Percentiles rank a stretch among this genome's conserved stretches.
phyloP scores from a whole-genome alignment of 1,140 invertebrate species.

The Cecropterus lyciades region DNA sequence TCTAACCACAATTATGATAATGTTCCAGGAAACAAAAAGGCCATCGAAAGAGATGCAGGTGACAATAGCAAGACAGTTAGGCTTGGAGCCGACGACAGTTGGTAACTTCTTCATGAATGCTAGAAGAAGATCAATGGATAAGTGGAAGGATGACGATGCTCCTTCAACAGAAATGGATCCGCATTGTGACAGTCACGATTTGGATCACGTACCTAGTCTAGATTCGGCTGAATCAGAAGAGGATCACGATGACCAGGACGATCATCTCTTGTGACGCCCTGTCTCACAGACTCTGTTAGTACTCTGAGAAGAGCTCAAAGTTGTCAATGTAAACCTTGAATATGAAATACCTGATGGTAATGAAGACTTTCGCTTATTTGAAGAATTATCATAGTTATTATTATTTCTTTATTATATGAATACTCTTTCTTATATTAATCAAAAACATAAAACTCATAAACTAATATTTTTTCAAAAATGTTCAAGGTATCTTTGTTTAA shows the following conservation, averaged over 20 bases:
- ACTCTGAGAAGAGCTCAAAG: conserved; percentile 65
- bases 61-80: conserved; percentile 98
- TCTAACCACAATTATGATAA: conserved; percentile 21
- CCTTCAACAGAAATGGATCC: conserved; percentile 71
- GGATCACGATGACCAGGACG: conserved; percentile 76
- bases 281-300: conserved; percentile 69
- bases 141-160: conserved; percentile 96
- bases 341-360: conserved; percentile 13
- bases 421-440: too few relatives aligned
- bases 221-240: conserved; percentile 77
- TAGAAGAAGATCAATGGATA: conserved; percentile 97
- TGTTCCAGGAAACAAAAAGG: conserved; percentile 97
- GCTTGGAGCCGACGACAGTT: conserved; percentile 98
- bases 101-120: conserved; percentile 99
- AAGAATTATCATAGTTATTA: not conserved
- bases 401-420: too few relatives aligned
- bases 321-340: conserved; percentile 47
- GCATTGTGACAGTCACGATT: conserved; percentile 66
- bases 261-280: conserved; percentile 79
- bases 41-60: conserved; percentile 99
- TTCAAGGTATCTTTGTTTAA: too few relatives aligned
- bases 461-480: too few relatives aligned
- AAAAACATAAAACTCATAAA: too few relatives aligned
- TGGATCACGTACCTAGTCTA: conserved; percentile 73
- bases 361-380: conserved; percentile 9